Conservation (phyloP, 2,113 vertebrate genomes). For the Petrocephalus zakoni region DNA sequence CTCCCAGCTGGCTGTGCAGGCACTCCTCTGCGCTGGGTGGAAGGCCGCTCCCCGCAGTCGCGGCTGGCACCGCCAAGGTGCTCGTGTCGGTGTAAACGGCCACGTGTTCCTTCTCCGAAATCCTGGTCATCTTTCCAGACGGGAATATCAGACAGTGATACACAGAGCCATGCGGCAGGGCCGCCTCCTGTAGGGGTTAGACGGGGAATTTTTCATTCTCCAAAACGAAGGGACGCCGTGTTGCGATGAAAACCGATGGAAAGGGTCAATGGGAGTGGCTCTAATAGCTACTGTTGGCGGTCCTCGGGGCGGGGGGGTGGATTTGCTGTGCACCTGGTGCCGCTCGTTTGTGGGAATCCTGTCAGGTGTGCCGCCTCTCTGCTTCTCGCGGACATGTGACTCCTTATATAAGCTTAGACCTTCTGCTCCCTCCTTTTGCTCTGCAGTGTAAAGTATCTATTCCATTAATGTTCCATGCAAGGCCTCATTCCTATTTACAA, state of each 20-base stretch:
- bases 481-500: not conserved
- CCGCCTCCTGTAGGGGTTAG: not conserved
- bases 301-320: not conserved
- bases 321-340: not conserved
- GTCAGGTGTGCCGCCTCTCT: not conserved
- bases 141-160: not conserved
- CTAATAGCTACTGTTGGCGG: not conserved
- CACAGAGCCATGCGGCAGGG: not conserved
- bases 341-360: not conserved
- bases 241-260: not conserved
- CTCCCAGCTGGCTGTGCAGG: not conserved
- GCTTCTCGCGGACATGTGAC: not conserved
- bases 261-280: not conserved
- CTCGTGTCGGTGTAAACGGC: not conserved
- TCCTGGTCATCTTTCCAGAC: not conserved
- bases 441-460: not conserved
- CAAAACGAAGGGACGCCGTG: not conserved
- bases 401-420: not conserved
- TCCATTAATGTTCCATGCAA: not conserved
- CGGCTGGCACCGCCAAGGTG: not conserved
- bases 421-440: not conserved
- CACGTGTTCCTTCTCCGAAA: not conserved
- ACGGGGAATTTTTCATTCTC: not conserved
- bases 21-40: not conserved
- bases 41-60: not conserved